Base-by-base conservation (phyloP, 23 tunicate species). In the Aplidium turbinatum region DNA sequence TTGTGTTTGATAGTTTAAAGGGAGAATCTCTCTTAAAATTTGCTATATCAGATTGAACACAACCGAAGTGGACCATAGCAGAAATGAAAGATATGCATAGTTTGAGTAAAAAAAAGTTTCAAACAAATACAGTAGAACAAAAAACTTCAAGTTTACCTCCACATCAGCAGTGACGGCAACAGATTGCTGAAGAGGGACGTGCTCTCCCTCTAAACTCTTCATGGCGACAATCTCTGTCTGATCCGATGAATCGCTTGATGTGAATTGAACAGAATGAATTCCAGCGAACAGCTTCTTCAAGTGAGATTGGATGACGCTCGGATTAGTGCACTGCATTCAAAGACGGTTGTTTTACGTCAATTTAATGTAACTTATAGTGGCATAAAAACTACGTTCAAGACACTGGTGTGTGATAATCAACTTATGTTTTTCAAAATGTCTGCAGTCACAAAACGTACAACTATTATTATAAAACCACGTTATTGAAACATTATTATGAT, bases 211-310 rank as follows among this genome's bases (percentile, higher is more conserved):
- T 45, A 84, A 58, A 52, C 97, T 91, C 47, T 81, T 67, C 87
- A 91, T 91, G 13, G 89, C 62, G 0, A 58, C 76, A 11, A 84
- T 84, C 23, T 68, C 46, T 31, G 76, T 72, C 22, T 34, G 35
- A 3, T 42, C 46, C 1, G 24, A 30, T 1, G 69, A 52, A 5
- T 62, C 73, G 32, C 62, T 45, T 19, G 47, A 38, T 5, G 66
- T 65, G 35, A 91, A 91, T 50, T 76, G 46, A 7, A 93, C 93
- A 23, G 85, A 64, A 62, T 85, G 84, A 19, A 93, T 86, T 38
- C 98, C 98, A 27, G 98, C 98, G 56, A 93, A 93, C 7, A 93
- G 65, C 70, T 93, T 93, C 62, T 86, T 93, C 76, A 93, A 76
- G 47, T 93, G 98, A 29, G 90, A 77, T 56, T 79, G 87, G 27